phyloP scores from a whole-genome alignment of 1,140 invertebrate genomes.

The Camponotus pennsylvanicus region DNA sequence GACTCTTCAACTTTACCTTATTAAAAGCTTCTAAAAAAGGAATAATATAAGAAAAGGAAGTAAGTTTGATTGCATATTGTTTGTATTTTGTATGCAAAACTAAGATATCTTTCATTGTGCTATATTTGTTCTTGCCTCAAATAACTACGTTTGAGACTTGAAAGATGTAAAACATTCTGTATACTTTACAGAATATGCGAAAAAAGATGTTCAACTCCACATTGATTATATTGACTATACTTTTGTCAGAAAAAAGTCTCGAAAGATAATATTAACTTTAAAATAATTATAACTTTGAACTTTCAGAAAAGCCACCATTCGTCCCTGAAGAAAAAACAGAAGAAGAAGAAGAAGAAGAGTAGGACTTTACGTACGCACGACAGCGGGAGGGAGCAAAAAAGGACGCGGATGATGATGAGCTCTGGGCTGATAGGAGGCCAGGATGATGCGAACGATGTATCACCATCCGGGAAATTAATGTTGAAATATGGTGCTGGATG shows the following conservation, averaged over 20 bases:
- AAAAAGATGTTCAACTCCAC: not conserved
- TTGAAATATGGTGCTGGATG: conserved; percentile 78
- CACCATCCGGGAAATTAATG: conserved; percentile 83
- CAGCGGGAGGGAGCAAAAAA: conserved; percentile 35
- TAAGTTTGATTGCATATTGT: not conserved
- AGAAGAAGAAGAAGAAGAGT: not conserved
- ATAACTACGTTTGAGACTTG: not conserved
- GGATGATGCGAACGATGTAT: conserved; percentile 81
- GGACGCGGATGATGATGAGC: conserved; percentile 79
- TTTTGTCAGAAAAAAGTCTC: not conserved
- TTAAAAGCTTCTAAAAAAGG: not conserved
- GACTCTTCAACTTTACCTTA: not conserved
- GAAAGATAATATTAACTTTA: not conserved
- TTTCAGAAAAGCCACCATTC: conserved; percentile 5
- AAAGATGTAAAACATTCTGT: not conserved
- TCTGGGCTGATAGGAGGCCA: conserved; percentile 47
- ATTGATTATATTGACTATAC: not conserved
- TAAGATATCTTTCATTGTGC: not conserved
- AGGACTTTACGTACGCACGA: conserved; percentile 30
- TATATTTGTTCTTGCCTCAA: no score
- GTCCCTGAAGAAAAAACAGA: conserved; percentile 24
- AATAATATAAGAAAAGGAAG: not conserved
- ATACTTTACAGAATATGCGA: not conserved
- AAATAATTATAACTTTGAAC: not conserved
- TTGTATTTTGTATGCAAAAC: not conserved